Evolutionary conservation across 2,888 invertebrate species (phyloP), one percentile per base, ranked within the genome.

Genomic region (Lamellibrachia satsuma): DNA sequence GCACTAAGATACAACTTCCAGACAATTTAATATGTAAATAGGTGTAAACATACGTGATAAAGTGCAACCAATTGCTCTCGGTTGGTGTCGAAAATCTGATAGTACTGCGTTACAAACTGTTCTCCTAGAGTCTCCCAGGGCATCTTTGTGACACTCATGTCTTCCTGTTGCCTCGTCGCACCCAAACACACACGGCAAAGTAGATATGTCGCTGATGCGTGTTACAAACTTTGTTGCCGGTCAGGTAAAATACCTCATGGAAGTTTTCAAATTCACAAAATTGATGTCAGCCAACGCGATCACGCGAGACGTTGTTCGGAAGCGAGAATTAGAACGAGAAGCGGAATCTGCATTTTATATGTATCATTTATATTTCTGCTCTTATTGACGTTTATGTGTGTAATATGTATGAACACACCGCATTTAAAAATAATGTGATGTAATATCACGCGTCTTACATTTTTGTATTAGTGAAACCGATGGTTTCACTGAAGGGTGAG

Each of bases 21-120:
- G 6, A 75, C 22, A 75, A 55, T 75, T 75, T 22, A 22, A 75
- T 75, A 75, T 75, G n/a, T n/a, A 75, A 75, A 75, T 75, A 55
- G 57, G 60, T 52, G 51, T n/a, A 75, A 52, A 93, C 93, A 91
- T 91, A 94, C 94, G 60, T 94, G 92, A 90, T 93, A 94, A 11
- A 93, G 93, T 27, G 91, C 92, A 27, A 92, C 90, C 27, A 94
- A 92, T 52, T 93, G 92, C 90, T 94, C 94, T 91, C 93, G 92
- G 90, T 93, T 93, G 52, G 91, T 93, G 92, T 94, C 94, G 90
- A 94, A 94, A 55, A 93, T 92, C 90, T 93, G 93, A 91, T 94
- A 94, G 91, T 94, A 94, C n/a, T 94, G 92, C 57, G 92, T 92
- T 9, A 94, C 94, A 91, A 94, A 94, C 52, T 93, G 93, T 52